Percentiles rank a stretch among this genome's conserved stretches.
Evolutionary conservation across 2,797 vertebrate genomes (phyloP).

Genomic region (Falco biarmicus): DNA sequence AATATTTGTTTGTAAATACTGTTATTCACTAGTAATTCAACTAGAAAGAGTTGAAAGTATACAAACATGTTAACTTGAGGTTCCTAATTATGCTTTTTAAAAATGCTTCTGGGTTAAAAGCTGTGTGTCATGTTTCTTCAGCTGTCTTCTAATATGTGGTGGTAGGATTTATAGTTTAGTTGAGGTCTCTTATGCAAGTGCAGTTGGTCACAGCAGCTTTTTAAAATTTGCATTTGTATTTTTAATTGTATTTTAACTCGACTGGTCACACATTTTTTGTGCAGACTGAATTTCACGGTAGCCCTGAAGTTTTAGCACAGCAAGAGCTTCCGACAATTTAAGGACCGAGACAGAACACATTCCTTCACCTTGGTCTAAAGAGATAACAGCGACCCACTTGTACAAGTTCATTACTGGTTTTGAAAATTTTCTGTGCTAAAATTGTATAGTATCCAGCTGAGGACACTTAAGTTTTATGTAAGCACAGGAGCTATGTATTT

Average conservation of each 20-base stretch:
- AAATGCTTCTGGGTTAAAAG: background rate
- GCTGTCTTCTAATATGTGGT: background rate
- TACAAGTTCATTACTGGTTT: background rate
- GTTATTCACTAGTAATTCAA: background rate
- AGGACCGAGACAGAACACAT: background rate
- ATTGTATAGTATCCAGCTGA: background rate
- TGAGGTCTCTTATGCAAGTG: background rate
- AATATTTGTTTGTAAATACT: background rate
- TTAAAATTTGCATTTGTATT: background rate
- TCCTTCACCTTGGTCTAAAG: background rate
- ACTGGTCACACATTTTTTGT: background rate
- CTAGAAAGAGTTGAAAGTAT: background rate
- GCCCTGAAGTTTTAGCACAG: background rate
- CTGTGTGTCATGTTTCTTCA: background rate
- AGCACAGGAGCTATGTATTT: background rate
- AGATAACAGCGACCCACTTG: background rate
- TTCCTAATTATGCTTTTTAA: background rate
- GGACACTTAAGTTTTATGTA: background rate
- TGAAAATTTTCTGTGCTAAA: background rate
- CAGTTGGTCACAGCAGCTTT: background rate
- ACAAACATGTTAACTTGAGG: background rate
- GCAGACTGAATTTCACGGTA: background rate
- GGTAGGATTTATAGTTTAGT: background rate
- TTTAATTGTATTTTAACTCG: background rate
- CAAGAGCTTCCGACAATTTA: background rate